Percentiles rank a stretch among this genome's conserved stretches.
These are phyloP conservation scores for Mesembrinibis cayennensis DNA, from an alignment of 2,113 vertebrate genomes.

Conservation along the genomic window DNA sequence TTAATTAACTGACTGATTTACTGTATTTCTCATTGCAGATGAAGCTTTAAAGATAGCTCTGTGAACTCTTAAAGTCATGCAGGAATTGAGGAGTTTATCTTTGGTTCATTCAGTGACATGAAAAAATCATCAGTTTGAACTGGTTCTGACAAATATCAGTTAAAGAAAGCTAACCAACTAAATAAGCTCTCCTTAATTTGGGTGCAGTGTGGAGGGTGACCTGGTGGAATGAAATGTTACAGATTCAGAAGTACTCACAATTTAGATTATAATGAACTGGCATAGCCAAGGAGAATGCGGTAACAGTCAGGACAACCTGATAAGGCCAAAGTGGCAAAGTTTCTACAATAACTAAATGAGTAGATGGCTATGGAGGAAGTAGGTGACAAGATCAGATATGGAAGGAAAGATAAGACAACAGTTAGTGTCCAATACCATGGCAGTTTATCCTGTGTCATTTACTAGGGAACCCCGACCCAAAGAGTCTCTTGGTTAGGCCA, in stretches of 20 bases:
- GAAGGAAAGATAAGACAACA: background rate
- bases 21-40: background rate
- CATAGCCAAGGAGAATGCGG: background rate
- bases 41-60: background rate
- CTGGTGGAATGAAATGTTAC: background rate
- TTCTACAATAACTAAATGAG: background rate
- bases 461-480: background rate
- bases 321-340: background rate
- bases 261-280: background rate
- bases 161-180: background rate
- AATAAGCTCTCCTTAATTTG: background rate
- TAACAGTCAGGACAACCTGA: background rate
- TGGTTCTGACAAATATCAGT: background rate
- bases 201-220: background rate
- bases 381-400: background rate
- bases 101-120: background rate
- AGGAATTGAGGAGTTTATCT: background rate
- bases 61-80: background rate
- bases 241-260: background rate
- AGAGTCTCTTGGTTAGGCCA: background rate
- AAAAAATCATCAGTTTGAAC: background rate
- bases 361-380: background rate
- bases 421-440: background rate
- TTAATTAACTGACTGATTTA: constrained; percentile 38
- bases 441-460: background rate